Percentiles rank a stretch among this genome's conserved stretches.
Evolutionary conservation across 2,797 vertebrate genomes (phyloP).

Genomic region (Nyctalus aviator): DNA sequence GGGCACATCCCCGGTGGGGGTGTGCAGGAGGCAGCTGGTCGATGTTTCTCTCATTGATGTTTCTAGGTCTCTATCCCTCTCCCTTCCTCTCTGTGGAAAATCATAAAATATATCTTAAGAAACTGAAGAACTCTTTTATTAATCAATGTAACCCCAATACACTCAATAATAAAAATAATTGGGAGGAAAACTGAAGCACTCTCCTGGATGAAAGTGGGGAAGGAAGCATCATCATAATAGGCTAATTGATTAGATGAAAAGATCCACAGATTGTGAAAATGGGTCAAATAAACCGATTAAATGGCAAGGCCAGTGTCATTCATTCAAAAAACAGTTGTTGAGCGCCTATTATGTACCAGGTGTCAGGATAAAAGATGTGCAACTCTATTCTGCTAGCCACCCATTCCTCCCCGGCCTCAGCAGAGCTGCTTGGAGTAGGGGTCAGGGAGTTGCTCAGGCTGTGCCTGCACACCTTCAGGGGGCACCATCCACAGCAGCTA

Average conservation of each 20-base stretch:
- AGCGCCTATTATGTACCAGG: neutral
- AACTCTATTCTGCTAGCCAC: neutral
- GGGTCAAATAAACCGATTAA: slow-evolving; percentile 19
- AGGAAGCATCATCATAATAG: neutral
- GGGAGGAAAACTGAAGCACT: neutral
- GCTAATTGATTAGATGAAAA: neutral
- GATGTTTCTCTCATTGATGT: too few species aligned
- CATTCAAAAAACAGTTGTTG: slow-evolving; percentile 28
- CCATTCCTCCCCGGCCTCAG: neutral
- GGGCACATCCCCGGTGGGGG: too few species aligned
- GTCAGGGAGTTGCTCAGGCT: neutral
- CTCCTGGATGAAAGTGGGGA: neutral
- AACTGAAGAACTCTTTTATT: neutral
- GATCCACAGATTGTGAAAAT: neutral
- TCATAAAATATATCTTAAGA: too few species aligned
- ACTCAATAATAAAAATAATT: neutral
- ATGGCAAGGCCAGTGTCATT: neutral
- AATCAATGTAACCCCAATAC: neutral
- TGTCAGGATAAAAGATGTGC: neutral
- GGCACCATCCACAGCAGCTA: neutral
- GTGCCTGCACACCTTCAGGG: neutral
- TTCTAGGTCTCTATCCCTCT: too few species aligned
- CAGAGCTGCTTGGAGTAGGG: neutral
- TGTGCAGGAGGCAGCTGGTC: too few species aligned
- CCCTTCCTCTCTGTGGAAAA: too few species aligned